Evolutionary conservation across 2,113 vertebrate genomes (phyloP).

Genomic region (Colaptes auratus): DNA sequence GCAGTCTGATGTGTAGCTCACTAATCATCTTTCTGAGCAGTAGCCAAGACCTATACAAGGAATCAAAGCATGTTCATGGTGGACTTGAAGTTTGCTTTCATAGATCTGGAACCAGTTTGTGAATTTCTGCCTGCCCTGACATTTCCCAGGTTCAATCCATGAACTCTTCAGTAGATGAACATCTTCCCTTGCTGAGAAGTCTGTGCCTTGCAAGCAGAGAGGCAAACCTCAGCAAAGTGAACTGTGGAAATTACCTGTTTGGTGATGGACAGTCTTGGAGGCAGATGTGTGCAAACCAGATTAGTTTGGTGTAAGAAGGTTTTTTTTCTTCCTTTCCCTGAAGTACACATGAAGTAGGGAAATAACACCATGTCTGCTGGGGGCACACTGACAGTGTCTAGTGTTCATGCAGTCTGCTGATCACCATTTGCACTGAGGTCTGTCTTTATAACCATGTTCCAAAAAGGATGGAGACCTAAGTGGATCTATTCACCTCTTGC

Average conservation of each 20-base stretch:
- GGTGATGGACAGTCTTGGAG: neutral
- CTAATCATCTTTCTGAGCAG: neutral
- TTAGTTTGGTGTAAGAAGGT: neutral
- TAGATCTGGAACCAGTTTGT: neutral
- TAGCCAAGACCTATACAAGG: neutral
- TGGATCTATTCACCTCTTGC: neutral
- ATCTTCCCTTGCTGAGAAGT: neutral
- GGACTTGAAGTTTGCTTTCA: neutral
- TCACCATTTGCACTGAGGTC: neutral
- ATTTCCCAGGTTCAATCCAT: neutral
- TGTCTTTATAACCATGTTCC: neutral
- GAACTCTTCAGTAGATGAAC: neutral
- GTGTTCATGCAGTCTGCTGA: neutral
- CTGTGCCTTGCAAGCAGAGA: neutral
- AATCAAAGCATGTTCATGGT: neutral
- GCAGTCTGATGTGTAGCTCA: neutral
- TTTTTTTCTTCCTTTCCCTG: neutral
- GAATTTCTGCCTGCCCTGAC: neutral
- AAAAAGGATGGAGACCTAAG: neutral
- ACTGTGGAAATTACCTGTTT: neutral
- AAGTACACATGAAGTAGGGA: neutral
- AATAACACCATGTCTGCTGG: neutral
- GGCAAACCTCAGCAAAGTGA: neutral
- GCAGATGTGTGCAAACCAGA: neutral
- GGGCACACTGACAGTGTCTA: neutral